Evolutionary conservation across 2,888 invertebrate species (phyloP).

Genomic region (Thumatha senex): DNA sequence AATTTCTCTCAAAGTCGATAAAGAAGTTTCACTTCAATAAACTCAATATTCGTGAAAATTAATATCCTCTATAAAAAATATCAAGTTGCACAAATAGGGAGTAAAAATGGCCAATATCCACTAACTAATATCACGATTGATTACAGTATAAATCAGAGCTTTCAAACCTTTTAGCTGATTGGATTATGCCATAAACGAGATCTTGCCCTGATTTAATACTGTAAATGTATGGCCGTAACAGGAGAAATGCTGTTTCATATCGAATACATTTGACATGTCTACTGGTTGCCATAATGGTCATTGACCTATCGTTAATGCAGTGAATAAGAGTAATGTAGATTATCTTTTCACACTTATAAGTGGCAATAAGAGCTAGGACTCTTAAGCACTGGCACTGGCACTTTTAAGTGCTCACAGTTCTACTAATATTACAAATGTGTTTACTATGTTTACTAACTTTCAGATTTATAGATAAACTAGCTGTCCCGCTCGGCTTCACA

Average conservation of each 20-base stretch:
- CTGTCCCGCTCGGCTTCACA: too few relatives aligned
- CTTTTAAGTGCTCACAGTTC: too few relatives aligned
- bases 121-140: conserved; percentile 36
- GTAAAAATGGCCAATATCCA: conserved; percentile 26
- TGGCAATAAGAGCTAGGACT: too few relatives aligned
- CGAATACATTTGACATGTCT: conserved; percentile 11
- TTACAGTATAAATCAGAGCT: conserved; percentile 37
- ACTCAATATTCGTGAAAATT: neutral
- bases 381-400: too few relatives aligned
- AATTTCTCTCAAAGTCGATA: too few relatives aligned
- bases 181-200: conserved; percentile 35
- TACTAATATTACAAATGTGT: too few relatives aligned
- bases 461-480: too few relatives aligned
- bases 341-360: too few relatives aligned
- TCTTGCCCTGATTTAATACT: conserved; percentile 31
- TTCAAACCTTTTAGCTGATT: conserved; percentile 39
- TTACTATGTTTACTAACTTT: too few relatives aligned
- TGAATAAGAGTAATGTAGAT: neutral
- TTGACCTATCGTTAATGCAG: neutral
- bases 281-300: neutral
- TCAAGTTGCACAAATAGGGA: conserved; percentile 14
- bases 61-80: conserved; percentile 9
- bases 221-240: conserved; percentile 21
- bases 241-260: conserved; percentile 31
- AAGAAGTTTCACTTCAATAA: too few relatives aligned